Base-by-base conservation (phyloP, 2,888 invertebrate genomes). In the Pecten maximus region DNA sequence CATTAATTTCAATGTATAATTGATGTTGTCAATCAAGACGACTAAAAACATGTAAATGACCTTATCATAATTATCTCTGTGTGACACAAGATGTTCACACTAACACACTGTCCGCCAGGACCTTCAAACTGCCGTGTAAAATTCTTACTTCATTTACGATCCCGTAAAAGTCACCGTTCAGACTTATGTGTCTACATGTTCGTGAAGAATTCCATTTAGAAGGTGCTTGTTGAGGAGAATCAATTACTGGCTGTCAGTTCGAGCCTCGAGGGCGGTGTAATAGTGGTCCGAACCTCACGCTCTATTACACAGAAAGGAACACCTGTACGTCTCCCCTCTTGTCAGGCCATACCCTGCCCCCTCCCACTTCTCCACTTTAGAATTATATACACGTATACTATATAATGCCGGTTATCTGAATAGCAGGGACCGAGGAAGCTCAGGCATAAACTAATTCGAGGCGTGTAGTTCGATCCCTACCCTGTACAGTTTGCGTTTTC, bases 1-100 rank as follows among this genome's bases (percentile, higher is more conserved):
- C 74, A 74, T 74, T 74, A 74, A 28, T 74, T 74, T 74, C 74
- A 74, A 74, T 35, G 74, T 74, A 74, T 74, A 74, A 74, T 74
- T 74, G 74, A 74, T 74, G 74, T 35, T 74, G 74, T 74, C 74
- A 74, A 74, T 74, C 74, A 74, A 3, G 35, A 35, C 10, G 74
- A 74, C 74, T 35, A 16, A 10, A 10, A 74, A 8, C 74, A 74
- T 74, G 74, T 74, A 74, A 74, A 74, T 74, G 19, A 74, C 28
- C 74, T 35, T 15, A 74, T 74, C 8, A 74, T 74, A 74, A 74
- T 74, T 6, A 74, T 74, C 74, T 23, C 60, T 23, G 23, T 35
- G 54, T 74, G 74, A 74, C 74, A 74, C 28, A 74, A 74, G 28
- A 74, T 74, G 35, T 74, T 74, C 74, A 23, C 74, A 6, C 28